Conservation (phyloP, 2,888 invertebrate species). For the Cheilosia vernalis region DNA sequence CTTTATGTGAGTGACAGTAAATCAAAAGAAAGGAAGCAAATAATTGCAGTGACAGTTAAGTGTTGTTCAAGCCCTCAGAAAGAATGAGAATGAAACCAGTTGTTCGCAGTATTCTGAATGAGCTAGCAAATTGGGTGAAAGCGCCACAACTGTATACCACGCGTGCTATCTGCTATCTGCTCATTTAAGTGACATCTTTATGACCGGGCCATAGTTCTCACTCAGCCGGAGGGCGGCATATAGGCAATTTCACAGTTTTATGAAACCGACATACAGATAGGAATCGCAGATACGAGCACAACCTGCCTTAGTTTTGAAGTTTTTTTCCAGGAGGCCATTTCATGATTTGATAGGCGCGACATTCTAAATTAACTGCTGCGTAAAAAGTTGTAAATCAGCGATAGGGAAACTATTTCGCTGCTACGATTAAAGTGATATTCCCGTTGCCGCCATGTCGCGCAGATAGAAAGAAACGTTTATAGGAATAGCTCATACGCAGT, state of each 20-base stretch:
- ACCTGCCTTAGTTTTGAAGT: not conserved
- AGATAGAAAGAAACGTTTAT: not conserved
- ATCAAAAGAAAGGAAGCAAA: not conserved
- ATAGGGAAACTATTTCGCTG: slow-evolving; percentile 41
- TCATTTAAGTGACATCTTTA: not conserved
- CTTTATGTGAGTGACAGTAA: not conserved
- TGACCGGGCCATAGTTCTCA: not conserved
- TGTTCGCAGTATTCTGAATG: no score
- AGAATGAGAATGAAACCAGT: no score
- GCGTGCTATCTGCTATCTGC: slow-evolving; percentile 23
- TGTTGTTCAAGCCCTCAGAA: no score
- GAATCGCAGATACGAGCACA: not conserved
- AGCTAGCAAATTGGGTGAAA: no score
- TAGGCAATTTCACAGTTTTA: not conserved
- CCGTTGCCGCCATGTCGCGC: not conserved
- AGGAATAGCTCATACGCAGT: slow-evolving; percentile 12
- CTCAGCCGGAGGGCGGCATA: not conserved
- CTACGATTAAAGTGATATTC: not conserved
- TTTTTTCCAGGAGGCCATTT: slow-evolving; percentile 9
- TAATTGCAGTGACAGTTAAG: not conserved
- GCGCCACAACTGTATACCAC: no score
- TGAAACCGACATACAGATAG: not conserved
- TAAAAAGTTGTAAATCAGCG: slow-evolving; percentile 27
- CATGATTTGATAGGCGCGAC: slow-evolving; percentile 8
- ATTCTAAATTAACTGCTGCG: slow-evolving; percentile 5